phyloP scores from a whole-genome alignment of 2,888 invertebrate species.

The Agriopis aurantiaria region DNA sequence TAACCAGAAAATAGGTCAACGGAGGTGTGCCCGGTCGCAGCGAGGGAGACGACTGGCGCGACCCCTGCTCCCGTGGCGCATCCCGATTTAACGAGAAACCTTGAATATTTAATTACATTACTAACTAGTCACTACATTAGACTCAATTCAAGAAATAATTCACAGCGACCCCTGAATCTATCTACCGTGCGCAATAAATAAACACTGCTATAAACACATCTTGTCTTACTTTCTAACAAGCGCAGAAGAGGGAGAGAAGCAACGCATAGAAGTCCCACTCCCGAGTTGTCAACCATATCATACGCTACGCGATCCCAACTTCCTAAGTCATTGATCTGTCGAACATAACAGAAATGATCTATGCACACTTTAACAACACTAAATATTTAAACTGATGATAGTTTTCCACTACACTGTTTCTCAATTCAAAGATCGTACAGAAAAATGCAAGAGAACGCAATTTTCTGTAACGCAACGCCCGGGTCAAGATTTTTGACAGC shows the following conservation, averaged over 20 bases:
- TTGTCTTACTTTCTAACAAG: conserved; percentile 68
- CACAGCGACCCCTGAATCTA: conserved; percentile 47
- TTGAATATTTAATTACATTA: conserved; percentile 65
- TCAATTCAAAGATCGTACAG: conserved; percentile 16
- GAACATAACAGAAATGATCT: conserved; percentile 51
- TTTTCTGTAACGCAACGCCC: conserved; percentile 34
- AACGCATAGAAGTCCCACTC: conserved; percentile 69
- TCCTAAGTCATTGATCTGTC: conserved; percentile 77
- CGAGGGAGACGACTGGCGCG: conserved; percentile 73
- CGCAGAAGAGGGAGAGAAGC: conserved; percentile 66
- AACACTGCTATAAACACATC: conserved; percentile 57
- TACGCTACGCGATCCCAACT: conserved; percentile 62
- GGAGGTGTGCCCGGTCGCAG: conserved; percentile 83
- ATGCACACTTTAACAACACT: conserved; percentile 38
- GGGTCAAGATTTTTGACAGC: conserved; percentile 37
- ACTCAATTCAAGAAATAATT: conserved; percentile 48
- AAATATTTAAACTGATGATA: conserved; percentile 5
- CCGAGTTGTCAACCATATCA: conserved; percentile 69
- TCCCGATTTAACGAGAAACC: conserved; percentile 65
- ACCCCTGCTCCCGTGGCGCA: conserved; percentile 66
- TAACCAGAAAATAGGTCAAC: conserved; percentile 86
- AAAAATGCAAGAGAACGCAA: conserved; percentile 6
- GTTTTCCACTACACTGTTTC: background rate
- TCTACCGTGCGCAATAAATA: conserved; percentile 51
- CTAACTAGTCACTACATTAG: conserved; percentile 43